phyloP scores from a whole-genome alignment of 2,888 invertebrate species.

The Enchytraeus crypticus region DNA sequence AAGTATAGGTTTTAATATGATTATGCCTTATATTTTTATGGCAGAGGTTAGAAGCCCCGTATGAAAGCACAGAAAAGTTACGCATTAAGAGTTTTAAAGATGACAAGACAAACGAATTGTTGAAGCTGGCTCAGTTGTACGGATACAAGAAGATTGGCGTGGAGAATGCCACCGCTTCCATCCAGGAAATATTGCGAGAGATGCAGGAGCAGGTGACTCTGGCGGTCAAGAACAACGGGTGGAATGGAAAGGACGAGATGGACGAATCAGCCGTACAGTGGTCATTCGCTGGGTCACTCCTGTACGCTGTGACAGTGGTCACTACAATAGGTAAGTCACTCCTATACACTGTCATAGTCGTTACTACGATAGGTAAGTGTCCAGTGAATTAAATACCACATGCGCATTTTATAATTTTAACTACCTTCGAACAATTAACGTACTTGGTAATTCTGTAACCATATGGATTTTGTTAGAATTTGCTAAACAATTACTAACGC shows the following conservation, averaged over 20 bases:
- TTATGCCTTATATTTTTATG: no score
- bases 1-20: no score
- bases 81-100: slow-evolving; percentile 1
- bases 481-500: no score
- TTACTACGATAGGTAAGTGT: no score
- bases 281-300: slow-evolving; percentile 72
- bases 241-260: slow-evolving; percentile 54
- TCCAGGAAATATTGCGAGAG: slow-evolving; percentile 49
- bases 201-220: slow-evolving; percentile 64
- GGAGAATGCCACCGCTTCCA: slow-evolving; percentile 17
- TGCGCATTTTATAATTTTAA: no score
- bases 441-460: no score
- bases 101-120: slow-evolving; percentile 9
- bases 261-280: slow-evolving; percentile 59
- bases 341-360: no score
- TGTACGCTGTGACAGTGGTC: slow-evolving; percentile 75
- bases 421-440: no score
- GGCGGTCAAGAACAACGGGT: slow-evolving; percentile 54
- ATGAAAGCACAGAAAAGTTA: slow-evolving; percentile 30
- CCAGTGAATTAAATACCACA: no score
- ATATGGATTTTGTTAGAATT: no score
- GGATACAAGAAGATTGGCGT: slow-evolving; percentile 6
- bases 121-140: slow-evolving; percentile 9
- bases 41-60: slow-evolving; percentile 42
- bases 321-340: slow-evolving; percentile 70